Evolutionary conservation across 2,888 invertebrate species (phyloP).

Genomic region (Epinotia nisella): DNA sequence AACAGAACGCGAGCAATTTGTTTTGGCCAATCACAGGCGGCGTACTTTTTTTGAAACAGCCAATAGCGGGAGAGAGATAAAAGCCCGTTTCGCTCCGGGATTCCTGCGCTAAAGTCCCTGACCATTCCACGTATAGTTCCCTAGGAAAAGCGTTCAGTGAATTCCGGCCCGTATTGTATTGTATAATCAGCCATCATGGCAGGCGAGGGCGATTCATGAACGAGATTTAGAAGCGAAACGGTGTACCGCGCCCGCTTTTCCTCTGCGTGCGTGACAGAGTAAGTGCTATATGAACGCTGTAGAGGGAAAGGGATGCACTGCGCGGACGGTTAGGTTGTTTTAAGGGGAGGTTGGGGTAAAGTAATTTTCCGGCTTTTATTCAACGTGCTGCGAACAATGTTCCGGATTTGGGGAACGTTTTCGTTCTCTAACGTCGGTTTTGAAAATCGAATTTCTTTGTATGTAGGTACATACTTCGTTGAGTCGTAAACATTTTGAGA

Average conservation of each 20-base stretch:
- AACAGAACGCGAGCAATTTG: conserved; percentile 82
- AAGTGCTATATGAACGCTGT: conserved; percentile 46
- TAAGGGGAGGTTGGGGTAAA: conserved; percentile 59
- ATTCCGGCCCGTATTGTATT: conserved; percentile 76
- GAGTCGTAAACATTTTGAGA: background rate
- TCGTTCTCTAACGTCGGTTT: conserved; percentile 31
- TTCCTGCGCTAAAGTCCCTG: conserved; percentile 65
- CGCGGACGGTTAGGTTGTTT: conserved; percentile 67
- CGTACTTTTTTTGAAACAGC: conserved; percentile 79
- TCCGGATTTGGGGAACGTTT: conserved; percentile 50
- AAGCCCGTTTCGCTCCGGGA: conserved; percentile 67
- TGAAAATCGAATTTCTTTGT: conserved; percentile 11
- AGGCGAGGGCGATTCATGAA: conserved; percentile 77
- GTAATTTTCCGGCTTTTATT: conserved; percentile 84
- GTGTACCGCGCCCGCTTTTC: conserved; percentile 73
- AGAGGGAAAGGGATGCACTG: conserved; percentile 61
- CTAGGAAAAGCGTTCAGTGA: conserved; percentile 67
- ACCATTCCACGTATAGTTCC: conserved; percentile 58
- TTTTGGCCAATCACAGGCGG: conserved; percentile 82
- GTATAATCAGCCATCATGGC: conserved; percentile 85
- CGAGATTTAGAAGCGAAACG: conserved; percentile 64
- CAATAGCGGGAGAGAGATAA: conserved; percentile 82
- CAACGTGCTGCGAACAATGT: conserved; percentile 68
- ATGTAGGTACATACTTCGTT: background rate
- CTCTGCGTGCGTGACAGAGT: conserved; percentile 60